phyloP scores from a whole-genome alignment of 2,888 invertebrate genomes.

The Saturnia japonica region DNA sequence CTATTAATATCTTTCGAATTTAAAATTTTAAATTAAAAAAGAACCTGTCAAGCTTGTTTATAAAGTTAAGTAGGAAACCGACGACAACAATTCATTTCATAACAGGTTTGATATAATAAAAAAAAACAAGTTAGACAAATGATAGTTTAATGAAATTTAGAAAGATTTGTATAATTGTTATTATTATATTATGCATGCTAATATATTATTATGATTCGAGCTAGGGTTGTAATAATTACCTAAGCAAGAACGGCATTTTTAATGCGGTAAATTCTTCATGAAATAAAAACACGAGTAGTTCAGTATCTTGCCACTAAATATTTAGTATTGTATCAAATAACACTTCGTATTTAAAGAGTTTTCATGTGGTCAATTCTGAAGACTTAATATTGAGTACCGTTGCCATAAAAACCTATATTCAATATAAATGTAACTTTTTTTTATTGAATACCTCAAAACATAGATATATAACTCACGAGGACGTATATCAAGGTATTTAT shows the following conservation, averaged over 20 bases:
- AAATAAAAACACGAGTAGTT: not conserved
- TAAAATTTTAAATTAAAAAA: not conserved
- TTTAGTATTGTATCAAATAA: not conserved
- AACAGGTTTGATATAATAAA: no score
- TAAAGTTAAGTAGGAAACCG: no score
- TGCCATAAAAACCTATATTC: not conserved
- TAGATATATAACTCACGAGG: no score
- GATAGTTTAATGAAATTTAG: not conserved
- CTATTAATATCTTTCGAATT: not conserved
- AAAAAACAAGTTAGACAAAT: not conserved
- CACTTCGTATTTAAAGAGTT: constrained; percentile 10
- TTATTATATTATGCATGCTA: not conserved
- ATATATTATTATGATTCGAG: not conserved
- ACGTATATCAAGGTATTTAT: not conserved
- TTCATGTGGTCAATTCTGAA: constrained; percentile 12
- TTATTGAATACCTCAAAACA: no score
- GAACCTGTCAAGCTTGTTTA: not conserved
- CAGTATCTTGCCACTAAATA: not conserved
- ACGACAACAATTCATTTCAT: no score
- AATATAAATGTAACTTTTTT: not conserved
- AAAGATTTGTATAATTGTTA: not conserved
- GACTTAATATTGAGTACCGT: constrained; percentile 1
- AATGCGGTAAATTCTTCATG: not conserved
- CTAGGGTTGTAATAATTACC: not conserved
- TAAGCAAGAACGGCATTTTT: not conserved